Percentiles rank a stretch among this genome's conserved stretches.
phyloP scores from a whole-genome alignment of 2,888 invertebrate species.

The Hyposoter didymator region DNA sequence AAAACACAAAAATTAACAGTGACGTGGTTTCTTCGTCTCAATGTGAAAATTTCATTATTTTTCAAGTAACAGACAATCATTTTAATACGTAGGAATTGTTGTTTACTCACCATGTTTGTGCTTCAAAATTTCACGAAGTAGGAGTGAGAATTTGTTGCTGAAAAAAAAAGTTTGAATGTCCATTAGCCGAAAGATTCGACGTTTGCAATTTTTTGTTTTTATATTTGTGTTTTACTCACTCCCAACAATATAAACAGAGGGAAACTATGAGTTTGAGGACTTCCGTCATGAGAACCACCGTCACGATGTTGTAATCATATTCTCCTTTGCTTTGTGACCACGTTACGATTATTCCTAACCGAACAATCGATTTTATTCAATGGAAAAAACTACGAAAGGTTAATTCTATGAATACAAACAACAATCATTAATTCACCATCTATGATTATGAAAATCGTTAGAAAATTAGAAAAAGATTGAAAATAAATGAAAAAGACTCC shows the following conservation, averaged over 20 bases:
- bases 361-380: background rate
- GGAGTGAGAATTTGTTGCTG: conserved; percentile 75
- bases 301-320: conserved; percentile 94
- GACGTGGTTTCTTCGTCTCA: too few relatives aligned
- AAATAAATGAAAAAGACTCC: background rate
- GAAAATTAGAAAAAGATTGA: background rate
- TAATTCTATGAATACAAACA: background rate
- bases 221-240: conserved; percentile 85
- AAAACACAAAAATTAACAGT: too few relatives aligned
- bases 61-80: background rate
- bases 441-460: background rate
- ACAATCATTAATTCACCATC: too few relatives aligned
- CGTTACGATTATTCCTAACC: conserved; percentile 94
- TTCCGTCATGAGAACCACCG: conserved; percentile 95
- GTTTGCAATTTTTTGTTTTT: conserved; percentile 10
- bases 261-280: conserved; percentile 92
- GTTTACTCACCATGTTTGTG: conserved; percentile 77
- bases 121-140: conserved; percentile 76
- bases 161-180: conserved; percentile 60
- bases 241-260: conserved; percentile 88
- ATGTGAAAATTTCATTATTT: too few relatives aligned
- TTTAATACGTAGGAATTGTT: background rate
- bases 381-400: background rate
- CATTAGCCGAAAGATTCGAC: conserved; percentile 12
- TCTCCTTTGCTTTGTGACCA: conserved; percentile 94